A percentile compares a stretch with the other conserved stretches of the same genome.
Evolutionary conservation across 2,113 vertebrate species (phyloP).

Genomic region (Gymnarchus niloticus): DNA sequence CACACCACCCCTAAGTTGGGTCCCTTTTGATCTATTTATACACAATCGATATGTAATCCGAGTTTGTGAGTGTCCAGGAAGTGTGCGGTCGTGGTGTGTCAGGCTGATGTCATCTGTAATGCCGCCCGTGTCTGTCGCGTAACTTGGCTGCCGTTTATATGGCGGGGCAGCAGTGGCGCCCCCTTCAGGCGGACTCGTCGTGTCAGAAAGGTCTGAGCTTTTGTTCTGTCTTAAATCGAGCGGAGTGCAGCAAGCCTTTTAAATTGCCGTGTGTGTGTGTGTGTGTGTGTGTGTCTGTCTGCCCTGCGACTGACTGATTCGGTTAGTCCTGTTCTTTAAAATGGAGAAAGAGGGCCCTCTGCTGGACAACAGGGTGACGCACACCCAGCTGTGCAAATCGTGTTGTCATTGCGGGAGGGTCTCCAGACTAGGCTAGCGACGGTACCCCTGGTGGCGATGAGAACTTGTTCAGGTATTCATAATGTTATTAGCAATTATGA

Average conservation of each 20-base stretch:
- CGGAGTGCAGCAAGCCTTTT: not conserved
- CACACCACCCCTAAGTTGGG: not conserved
- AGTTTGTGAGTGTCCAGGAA: not conserved
- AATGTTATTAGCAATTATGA: not conserved
- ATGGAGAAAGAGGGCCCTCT: constrained; percentile 7
- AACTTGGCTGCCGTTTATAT: not conserved
- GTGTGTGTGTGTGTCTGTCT: too few relatives aligned
- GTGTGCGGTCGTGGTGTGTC: not conserved
- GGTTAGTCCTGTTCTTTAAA: not conserved
- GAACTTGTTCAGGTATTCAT: not conserved
- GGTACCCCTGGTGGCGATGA: not conserved
- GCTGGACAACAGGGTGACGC: not conserved
- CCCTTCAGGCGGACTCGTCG: not conserved
- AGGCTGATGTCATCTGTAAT: not conserved
- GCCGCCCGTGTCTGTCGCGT: not conserved
- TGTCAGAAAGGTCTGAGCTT: not conserved
- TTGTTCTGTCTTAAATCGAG: not conserved
- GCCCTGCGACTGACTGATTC: too few relatives aligned
- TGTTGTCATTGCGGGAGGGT: not conserved
- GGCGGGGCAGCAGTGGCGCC: too few relatives aligned
- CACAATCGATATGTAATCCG: not conserved
- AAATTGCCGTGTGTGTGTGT: too few relatives aligned
- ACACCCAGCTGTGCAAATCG: not conserved
- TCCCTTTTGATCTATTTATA: not conserved
- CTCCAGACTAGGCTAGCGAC: not conserved